phyloP scores from a whole-genome alignment of 2,113 vertebrate genomes.

The Calyptommatus sinebrachiatus region DNA sequence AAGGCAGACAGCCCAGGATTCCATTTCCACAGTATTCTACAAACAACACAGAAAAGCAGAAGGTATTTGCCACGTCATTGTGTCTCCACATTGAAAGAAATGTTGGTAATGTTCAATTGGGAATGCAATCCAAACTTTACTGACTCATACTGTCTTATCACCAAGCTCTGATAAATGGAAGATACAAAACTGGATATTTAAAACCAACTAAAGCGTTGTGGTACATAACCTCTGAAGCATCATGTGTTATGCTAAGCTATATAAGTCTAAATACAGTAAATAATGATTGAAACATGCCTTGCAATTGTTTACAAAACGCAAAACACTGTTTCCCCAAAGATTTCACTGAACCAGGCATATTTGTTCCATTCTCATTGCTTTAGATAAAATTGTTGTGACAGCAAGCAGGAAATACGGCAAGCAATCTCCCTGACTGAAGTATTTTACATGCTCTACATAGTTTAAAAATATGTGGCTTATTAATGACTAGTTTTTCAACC shows the following conservation, averaged over 20 bases:
- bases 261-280: background rate
- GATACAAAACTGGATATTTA: background rate
- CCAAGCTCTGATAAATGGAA: background rate
- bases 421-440: conserved; percentile 56
- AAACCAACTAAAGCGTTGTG: background rate
- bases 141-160: background rate
- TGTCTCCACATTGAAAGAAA: background rate
- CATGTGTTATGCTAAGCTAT: background rate
- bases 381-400: conserved; percentile 39
- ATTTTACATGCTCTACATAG: conserved; percentile 72
- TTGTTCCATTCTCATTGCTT: conserved; percentile 42
- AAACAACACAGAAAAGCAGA: no score
- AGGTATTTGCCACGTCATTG: background rate
- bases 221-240: background rate
- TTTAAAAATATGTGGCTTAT: conserved; percentile 75
- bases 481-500: conserved; percentile 68
- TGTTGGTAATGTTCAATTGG: conserved; percentile 6
- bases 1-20: no score
- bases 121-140: background rate
- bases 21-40: no score
- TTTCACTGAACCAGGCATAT: conserved; percentile 29
- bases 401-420: conserved; percentile 59
- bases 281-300: conserved; percentile 9
- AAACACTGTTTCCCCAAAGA: conserved; percentile 7
- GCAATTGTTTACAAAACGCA: conserved; percentile 16